These are phyloP conservation scores for Forficula auricularia DNA, from an alignment of 1,140 invertebrate genomes.

Conservation along the genomic window DNA sequence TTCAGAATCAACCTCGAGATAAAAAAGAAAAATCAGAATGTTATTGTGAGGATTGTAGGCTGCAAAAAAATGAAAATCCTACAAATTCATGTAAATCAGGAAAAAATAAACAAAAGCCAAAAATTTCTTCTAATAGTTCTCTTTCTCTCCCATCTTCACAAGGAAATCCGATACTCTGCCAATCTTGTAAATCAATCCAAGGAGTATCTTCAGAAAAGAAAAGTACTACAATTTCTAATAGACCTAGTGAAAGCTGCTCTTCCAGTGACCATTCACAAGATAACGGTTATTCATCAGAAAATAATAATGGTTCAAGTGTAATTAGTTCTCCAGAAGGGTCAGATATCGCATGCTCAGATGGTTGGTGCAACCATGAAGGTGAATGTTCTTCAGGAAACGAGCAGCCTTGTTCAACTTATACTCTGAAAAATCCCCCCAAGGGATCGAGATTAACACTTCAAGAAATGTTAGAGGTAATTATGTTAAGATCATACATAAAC, in stretches of 20 bases:
- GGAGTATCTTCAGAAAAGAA: slow-evolving; percentile 1
- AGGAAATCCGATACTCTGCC: slow-evolving; percentile 17
- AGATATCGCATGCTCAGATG: slow-evolving; percentile 66
- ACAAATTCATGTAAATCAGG: slow-evolving; percentile 1
- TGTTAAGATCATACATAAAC: too few relatives aligned
- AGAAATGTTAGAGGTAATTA: too few relatives aligned
- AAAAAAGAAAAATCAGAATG: slow-evolving; percentile 24
- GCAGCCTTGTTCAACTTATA: neutral
- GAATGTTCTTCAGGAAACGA: slow-evolving; percentile 24
- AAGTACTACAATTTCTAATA: too few relatives aligned
- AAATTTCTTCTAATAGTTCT: too few relatives aligned
- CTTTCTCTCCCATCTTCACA: too few relatives aligned
- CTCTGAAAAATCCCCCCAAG: slow-evolving; percentile 16
- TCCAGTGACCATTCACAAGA: slow-evolving; percentile 57
- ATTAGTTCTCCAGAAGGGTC: slow-evolving; percentile 65
- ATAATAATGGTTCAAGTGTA: slow-evolving; percentile 52
- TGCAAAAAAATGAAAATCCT: slow-evolving; percentile 12
- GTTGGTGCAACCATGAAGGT: slow-evolving; percentile 58
- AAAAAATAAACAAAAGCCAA: too few relatives aligned
- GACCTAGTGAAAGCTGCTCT: slow-evolving; percentile 28
- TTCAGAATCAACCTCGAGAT: too few relatives aligned
- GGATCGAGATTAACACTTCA: slow-evolving; percentile 21
- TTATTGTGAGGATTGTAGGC: slow-evolving; percentile 25
- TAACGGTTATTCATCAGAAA: slow-evolving; percentile 66
- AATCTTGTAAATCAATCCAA: slow-evolving; percentile 25